Conservation (phyloP, 2,113 vertebrate genomes). For the Struthidea cinerea region DNA sequence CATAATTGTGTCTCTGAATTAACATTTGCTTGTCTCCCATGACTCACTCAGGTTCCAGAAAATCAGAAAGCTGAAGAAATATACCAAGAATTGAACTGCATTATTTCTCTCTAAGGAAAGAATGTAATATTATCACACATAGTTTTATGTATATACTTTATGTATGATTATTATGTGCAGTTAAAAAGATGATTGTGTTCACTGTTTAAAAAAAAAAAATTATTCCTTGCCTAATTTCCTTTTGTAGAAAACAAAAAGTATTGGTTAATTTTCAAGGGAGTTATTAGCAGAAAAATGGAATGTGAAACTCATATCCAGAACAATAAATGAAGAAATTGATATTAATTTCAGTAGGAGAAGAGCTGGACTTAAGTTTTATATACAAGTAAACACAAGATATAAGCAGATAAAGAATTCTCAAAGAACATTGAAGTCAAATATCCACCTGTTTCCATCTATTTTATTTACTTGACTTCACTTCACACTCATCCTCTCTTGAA, state of each 20-base stretch:
- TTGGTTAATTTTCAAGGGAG: neutral
- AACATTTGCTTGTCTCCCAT: neutral
- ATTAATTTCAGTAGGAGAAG: neutral
- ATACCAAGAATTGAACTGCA: neutral
- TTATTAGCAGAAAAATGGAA: neutral
- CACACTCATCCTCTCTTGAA: neutral
- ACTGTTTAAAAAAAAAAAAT: neutral
- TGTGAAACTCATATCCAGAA: neutral
- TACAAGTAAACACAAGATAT: neutral
- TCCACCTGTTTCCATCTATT: neutral
- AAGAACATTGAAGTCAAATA: neutral
- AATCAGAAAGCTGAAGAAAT: neutral
- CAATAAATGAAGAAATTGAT: neutral
- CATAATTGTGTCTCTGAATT: neutral
- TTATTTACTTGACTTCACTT: neutral
- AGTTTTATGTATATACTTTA: neutral
- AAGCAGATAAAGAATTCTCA: neutral
- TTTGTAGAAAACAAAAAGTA: neutral
- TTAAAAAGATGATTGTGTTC: neutral
- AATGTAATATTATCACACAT: neutral
- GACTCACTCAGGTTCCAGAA: neutral
- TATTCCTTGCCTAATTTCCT: neutral
- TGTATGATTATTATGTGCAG: neutral
- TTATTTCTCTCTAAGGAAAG: neutral
- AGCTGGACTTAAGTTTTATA: neutral